Evolutionary conservation across 2,888 invertebrate genomes (phyloP).

Genomic region (Kryphioiulus occultus): DNA sequence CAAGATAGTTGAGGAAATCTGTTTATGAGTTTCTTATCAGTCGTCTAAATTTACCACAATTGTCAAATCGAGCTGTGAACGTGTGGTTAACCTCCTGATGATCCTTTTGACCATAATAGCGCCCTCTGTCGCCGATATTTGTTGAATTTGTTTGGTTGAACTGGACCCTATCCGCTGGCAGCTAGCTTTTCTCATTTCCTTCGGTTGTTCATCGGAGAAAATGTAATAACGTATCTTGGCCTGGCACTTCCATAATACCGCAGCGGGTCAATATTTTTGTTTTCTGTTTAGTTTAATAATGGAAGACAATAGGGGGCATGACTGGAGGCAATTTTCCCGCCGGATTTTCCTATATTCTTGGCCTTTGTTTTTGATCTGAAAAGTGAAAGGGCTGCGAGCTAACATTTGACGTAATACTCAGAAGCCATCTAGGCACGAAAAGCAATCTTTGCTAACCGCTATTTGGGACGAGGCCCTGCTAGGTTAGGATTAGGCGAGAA

Average conservation of each 20-base stretch:
- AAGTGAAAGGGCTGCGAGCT: neutral
- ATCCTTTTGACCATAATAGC: no score
- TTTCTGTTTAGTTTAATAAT: conserved; percentile 23
- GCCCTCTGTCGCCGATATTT: no score
- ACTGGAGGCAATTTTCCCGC: neutral
- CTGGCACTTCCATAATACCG: neutral
- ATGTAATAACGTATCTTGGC: neutral
- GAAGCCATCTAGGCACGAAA: neutral
- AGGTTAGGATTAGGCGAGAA: neutral
- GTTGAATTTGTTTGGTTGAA: neutral
- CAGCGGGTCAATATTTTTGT: conserved; percentile 23
- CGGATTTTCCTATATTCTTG: neutral
- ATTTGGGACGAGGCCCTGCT: neutral
- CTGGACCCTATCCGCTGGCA: neutral
- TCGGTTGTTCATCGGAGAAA: neutral
- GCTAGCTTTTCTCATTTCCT: neutral
- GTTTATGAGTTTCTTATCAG: no score
- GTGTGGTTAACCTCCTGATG: no score
- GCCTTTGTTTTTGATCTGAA: conserved; percentile 23
- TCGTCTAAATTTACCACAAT: no score
- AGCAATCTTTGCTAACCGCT: neutral
- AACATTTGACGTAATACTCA: neutral
- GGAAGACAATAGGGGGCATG: conserved; percentile 9
- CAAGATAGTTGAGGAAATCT: no score
- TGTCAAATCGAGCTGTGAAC: no score